A percentile compares a stretch with the other conserved stretches of the same genome.
Evolutionary conservation across 2,113 vertebrate species (phyloP).

Genomic region (Deroptyus accipitrinus): DNA sequence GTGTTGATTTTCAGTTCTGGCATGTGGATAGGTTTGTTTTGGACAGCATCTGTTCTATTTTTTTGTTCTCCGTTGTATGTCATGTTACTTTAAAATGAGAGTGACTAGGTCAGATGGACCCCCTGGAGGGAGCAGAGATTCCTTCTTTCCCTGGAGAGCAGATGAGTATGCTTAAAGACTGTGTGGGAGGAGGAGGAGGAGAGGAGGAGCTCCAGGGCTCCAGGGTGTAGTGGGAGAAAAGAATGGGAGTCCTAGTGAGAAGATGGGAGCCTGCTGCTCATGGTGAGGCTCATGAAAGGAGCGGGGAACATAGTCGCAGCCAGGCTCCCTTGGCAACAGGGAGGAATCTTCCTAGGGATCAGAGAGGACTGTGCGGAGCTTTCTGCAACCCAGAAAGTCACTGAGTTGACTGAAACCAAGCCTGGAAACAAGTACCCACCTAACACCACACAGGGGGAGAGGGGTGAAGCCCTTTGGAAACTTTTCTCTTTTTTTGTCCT

Average conservation of each 20-base stretch:
- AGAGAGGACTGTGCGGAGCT: not conserved
- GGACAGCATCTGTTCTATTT: constrained; percentile 61
- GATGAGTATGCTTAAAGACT: constrained; percentile 53
- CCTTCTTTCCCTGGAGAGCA: constrained; percentile 65
- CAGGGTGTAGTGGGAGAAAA: not conserved
- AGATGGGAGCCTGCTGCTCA: constrained; percentile 54
- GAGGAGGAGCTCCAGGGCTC: not conserved
- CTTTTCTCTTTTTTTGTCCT: not conserved
- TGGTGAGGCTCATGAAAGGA: constrained; percentile 20
- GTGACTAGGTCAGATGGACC: constrained; percentile 61
- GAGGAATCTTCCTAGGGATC: constrained; percentile 15
- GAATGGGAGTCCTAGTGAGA: not conserved
- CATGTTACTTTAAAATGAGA: constrained; percentile 52
- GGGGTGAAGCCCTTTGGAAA: not conserved
- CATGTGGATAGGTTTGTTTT: constrained; percentile 60
- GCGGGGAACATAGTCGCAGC: not conserved
- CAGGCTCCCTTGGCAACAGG: not conserved
- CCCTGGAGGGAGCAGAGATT: constrained; percentile 57
- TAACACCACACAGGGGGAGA: not conserved
- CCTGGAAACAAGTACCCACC: not conserved
- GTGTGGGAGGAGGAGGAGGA: not conserved
- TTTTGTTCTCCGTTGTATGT: constrained; percentile 26
- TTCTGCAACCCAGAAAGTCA: not conserved
- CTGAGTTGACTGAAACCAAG: not conserved
- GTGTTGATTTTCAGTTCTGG: constrained; percentile 54